These are phyloP conservation scores for Clinocottus analis DNA, from an alignment of 2,113 vertebrate species.

Conservation along the genomic window DNA sequence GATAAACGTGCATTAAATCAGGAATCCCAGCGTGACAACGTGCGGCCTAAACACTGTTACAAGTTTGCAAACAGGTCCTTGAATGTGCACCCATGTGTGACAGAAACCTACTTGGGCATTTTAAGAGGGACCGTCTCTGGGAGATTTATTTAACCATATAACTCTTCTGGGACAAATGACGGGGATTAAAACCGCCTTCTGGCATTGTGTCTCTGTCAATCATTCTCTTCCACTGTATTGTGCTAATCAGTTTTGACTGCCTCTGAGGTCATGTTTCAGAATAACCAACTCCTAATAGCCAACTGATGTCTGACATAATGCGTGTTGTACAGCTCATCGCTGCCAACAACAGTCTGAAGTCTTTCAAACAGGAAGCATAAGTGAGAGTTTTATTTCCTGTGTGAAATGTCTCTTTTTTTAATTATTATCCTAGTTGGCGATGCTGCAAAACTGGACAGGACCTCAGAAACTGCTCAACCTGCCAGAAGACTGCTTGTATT, in stretches of 20 bases:
- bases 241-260: conserved; percentile 70
- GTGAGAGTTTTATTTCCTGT: not conserved
- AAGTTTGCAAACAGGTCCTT: conserved; percentile 47
- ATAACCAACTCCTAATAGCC: conserved; percentile 67
- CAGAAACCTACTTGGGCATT: conserved; percentile 65
- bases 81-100: conserved; percentile 42
- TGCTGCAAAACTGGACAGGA: conserved; percentile 79
- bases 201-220: conserved; percentile 74
- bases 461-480: conserved; percentile 78
- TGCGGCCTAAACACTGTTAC: conserved; percentile 19
- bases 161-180: conserved; percentile 71
- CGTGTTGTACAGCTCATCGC: conserved; percentile 38
- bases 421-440: conserved; percentile 62
- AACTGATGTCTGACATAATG: conserved; percentile 48
- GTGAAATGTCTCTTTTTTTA: conserved; percentile 25
- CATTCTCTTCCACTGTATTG: conserved; percentile 65
- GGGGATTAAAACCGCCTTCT: conserved; percentile 67
- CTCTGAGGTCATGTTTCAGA: conserved; percentile 73
- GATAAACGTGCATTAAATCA: conserved; percentile 1
- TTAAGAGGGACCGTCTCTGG: conserved; percentile 49
- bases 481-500: conserved; percentile 84
- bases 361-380: conserved; percentile 24
- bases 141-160: conserved; percentile 68
- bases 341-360: conserved; percentile 28
- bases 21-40: not conserved